These are phyloP conservation scores for Hypercompe scribonia DNA, from an alignment of 2,888 invertebrate genomes.

Conservation along the genomic window DNA sequence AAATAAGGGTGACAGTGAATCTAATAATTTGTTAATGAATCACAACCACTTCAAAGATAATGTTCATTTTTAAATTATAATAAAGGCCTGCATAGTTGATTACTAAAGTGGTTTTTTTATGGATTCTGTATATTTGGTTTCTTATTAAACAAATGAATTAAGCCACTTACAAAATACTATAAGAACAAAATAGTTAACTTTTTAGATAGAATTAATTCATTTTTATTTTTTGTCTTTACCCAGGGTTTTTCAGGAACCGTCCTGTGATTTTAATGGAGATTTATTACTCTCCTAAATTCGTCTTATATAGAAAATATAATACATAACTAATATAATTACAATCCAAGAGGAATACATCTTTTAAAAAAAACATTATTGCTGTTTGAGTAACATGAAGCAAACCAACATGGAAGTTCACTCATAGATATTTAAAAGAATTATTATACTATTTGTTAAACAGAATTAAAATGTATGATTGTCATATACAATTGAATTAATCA, in stretches of 20 bases:
- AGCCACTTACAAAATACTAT: neutral
- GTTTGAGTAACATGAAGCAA: neutral
- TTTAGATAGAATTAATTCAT: neutral
- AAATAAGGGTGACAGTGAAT: constrained; percentile 68
- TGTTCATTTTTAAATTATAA: constrained; percentile 41
- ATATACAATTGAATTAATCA: constrained; percentile 9
- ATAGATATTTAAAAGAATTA: neutral
- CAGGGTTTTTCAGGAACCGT: neutral
- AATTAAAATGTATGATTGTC: neutral
- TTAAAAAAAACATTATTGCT: neutral
- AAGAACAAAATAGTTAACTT: neutral
- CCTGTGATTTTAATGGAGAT: neutral
- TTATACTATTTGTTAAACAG: neutral
- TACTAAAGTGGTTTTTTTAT: neutral
- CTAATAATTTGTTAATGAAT: constrained; percentile 75
- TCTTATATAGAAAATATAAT: neutral
- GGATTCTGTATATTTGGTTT: neutral
- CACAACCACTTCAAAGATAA: constrained; percentile 65
- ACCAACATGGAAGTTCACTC: neutral
- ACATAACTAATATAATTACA: no score
- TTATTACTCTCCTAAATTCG: neutral
- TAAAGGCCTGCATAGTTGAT: neutral
- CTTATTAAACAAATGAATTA: neutral
- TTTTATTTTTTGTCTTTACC: neutral
- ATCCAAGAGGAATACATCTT: no score